Evolutionary conservation across 2,113 vertebrate species (phyloP), one percentile per base, ranked within the genome.

Genomic region (Epinephelus cyanopodus): DNA sequence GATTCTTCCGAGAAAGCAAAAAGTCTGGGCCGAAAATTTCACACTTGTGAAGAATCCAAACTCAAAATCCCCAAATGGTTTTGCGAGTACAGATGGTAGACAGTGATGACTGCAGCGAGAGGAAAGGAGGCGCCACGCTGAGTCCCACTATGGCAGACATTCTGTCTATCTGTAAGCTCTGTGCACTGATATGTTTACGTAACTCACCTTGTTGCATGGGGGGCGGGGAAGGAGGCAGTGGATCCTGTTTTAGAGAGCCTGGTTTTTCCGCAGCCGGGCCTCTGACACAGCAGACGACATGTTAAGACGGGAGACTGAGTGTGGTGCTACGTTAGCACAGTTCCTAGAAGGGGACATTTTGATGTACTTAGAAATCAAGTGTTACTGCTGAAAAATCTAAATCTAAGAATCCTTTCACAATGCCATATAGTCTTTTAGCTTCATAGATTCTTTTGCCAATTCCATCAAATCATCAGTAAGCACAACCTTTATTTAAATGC

Each of bases 71-170:
- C 78, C 53, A 65, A 91, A 81, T 63, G 85, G 85, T 84, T 89
- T 89, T 74, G 19, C 37, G 29, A 82, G 83, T 81, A 33, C 83
- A 87, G 74, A 78, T 73, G 84, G 84, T 25, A 79, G 84, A 74
- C 61, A 37, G 84, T 33, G 61, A 82, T 74, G 87, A 85, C 62
- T 75, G 77, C 76, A 72, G 77, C 0, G 77, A 58, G 77, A 82
- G 77, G 77, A 79, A 76, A 84, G 78, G 78, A 83, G 92, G 87
- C 88, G 85, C 81, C 92, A 12, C 13, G 39, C 82, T 89, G 89
- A 89, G 76, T 89, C 79, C 82, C 82, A 58, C 70, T 89, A 86
- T 89, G 88, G 56, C 53, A 86, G 83, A 54, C 77, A 87, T 90
- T 83, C 79, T 63, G 76, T 89, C 77, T 73, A 67, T 83, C 72